Evolutionary conservation across 2,113 vertebrate genomes (phyloP), one percentile per base, ranked within the genome.

Genomic region (Seriola rivoliana): DNA sequence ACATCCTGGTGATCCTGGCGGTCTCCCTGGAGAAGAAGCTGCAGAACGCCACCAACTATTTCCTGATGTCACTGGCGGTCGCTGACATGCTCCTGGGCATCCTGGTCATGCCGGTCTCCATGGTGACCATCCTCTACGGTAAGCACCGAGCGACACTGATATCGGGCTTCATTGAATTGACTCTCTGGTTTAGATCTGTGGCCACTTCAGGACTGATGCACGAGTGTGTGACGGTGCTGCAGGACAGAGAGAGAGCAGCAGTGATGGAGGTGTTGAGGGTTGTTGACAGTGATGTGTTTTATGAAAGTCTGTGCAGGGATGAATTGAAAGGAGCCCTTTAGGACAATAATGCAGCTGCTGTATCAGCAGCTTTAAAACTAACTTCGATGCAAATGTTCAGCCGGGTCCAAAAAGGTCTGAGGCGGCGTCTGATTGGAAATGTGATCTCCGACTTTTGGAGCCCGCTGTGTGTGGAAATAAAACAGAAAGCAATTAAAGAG

Each of bases 31-130:
- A 99, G 96, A 97, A 98, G 93, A 98, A 98, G 90, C 96, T 99
- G 86, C 98, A 99, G 93, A 99, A 98, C 19, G 98, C 98, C 88
- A 99, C 97, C 59, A 99, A 99, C 95, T 99, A 99, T 84, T 99
- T 99, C 93, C 90, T 99, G 93, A 99, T 98, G 97, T 99, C 98
- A n/a, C 96, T 99, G 89, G 98, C 98, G 2, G 97, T 97, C 71
- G 96, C 98, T 13, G 98, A 99, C 89, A 99, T 99, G 97, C 96
- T 99, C 81, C 94, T 99, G 72, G 98, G 97, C 81, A 95, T 98
- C 91, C 91, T 99, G 90, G 97, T 99, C 93, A 99, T 99, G 98
- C 98, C 98, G 0, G 96, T 99, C 82, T 98, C 98, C 92, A 98
- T 97, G 96, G 89, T 99, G 95, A 99, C 96, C 89, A 97, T 99